Evolutionary conservation across 1,140 invertebrate species (phyloP).

Genomic region (Battus philenor): DNA sequence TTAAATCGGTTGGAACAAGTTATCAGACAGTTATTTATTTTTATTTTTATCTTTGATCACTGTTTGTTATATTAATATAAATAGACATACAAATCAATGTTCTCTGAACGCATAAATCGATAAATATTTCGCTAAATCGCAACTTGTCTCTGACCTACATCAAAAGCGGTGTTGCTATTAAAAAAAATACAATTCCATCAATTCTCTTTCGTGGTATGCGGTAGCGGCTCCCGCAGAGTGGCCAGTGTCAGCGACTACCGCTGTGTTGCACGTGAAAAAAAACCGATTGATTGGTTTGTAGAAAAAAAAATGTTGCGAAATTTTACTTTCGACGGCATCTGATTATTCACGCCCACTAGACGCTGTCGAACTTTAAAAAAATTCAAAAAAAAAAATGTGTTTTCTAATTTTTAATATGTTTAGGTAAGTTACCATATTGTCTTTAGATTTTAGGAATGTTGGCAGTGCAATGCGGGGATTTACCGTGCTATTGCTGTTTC

Average conservation of each 20-base stretch:
- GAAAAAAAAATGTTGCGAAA: slow-evolving; percentile 36
- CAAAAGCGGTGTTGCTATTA: slow-evolving; percentile 20
- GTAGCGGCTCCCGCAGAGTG: slow-evolving; percentile 52
- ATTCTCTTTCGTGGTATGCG: slow-evolving; percentile 19
- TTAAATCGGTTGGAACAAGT: no score
- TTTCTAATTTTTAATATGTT: no score
- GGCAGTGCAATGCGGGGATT: no score
- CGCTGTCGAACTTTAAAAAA: no score
- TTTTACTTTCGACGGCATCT: slow-evolving; percentile 36
- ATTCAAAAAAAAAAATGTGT: no score
- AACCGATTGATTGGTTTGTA: slow-evolving; percentile 45
- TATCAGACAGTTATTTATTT: no score
- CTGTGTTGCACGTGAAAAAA: slow-evolving; percentile 31
- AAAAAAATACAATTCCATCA: slow-evolving; percentile 40
- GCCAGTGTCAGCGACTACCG: slow-evolving; percentile 32
- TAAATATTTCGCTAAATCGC: slow-evolving; percentile 1
- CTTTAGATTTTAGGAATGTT: slow-evolving; percentile 6
- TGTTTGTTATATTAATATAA: no score
- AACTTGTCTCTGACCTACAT: slow-evolving; percentile 29
- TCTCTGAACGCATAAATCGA: no score
- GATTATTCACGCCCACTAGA: slow-evolving; percentile 49
- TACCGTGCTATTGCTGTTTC: no score
- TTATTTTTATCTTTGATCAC: no score
- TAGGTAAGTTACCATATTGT: no score
- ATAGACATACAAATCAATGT: no score